Base-by-base conservation (phyloP, 1,140 invertebrate genomes). In the Drosophila lacertosa region DNA sequence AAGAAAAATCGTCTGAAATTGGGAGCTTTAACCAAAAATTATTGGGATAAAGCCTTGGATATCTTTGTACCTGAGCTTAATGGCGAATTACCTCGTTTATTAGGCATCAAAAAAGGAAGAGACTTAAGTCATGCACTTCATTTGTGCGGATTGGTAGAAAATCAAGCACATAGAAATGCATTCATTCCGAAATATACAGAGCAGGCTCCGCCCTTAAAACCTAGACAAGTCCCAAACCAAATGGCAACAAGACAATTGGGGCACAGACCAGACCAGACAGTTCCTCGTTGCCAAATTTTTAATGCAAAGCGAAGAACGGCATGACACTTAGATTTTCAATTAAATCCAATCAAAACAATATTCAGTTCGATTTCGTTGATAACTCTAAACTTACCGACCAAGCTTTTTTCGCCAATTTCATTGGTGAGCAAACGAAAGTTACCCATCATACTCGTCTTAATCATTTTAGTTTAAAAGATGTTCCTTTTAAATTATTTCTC, bases 261-360 rank as follows among this genome's bases (percentile, higher is more conserved):
- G 20, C 16, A 10, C 32, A 59, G 5, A 59, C 57, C 40, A 9
- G 11, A n/a, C n/a, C n/a, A n/a, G n/a, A n/a, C n/a, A n/a, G 44
- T 47, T 60, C 57, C 15, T 60, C 44, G 29, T 26, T 47, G 15
- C 44, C 57, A 2, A 47, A 59, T 15, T 33, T 48, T 9, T n/a
- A 24, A 22, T 60, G 44, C 10, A n/a, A 2, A 15, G 33, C 44
- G 44, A 37, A 10, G 40, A 15, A 58, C 26, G 55, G 55, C 10
- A 33, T 32, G 2, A 29, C 3, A n/a, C 18, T 44, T 13, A 35
- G 29, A 18, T 45, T 58, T 20, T 10, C 37, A 24, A 60, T 48
- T 29, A 39, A 44, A 15, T 57, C 54, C 2, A 33, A 57, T 20
- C 54, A 57, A 4, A 55, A 55, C 3, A 42, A 29, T 10, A 55